Evolutionary conservation across 2,113 vertebrate species (phyloP), one percentile per base, ranked within the genome.

Genomic region (Zosterops lateralis): DNA sequence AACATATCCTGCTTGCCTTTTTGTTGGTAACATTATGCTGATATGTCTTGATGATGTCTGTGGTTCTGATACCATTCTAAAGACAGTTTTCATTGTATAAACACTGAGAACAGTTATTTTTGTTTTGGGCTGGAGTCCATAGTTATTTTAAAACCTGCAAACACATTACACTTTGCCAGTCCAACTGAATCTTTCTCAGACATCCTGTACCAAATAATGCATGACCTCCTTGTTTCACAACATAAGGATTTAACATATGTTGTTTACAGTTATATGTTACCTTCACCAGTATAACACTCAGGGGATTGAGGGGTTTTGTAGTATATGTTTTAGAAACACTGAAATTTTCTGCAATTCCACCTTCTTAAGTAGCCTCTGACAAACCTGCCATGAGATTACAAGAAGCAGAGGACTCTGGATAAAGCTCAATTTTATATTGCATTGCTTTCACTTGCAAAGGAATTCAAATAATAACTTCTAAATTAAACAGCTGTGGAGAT

Each of bases 401-500:
- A 92, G 42, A 71, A 88, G 47, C 47, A 90, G 54, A 1, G 1
- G 82, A 83, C 88, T 81, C 84, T 92, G 82, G 64, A 93, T 93
- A 84, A 88, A 88, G 53, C 76, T 95, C 75, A 84, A 15, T 88
- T 96, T 96, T 92, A 74, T 67, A 83, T 65, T 90, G 44, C 73
- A 56, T 71, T 90, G 50, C 72, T 94, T 95, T 88, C 56, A 88
- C 71, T 94, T 94, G 75, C 71, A 95, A 93, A 90, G 71, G 56
- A 93, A 86, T 67, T 92, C 24, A 95, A 90, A 93, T 87, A 96
- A 80, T 94, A 94, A 80, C 90, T 94, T 95, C 85, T 92, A 95
- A 96, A 96, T 96, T 96, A 96, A 96, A 95, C 96, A 96, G 93
- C 96, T 96, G 95, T 94, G 77, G 90, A 93, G 95, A 96, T 90